A percentile compares a stretch with the other conserved stretches of the same genome.
Conservation (phyloP, 2,888 invertebrate genomes). For the Pachliopta kotzebuea region DNA sequence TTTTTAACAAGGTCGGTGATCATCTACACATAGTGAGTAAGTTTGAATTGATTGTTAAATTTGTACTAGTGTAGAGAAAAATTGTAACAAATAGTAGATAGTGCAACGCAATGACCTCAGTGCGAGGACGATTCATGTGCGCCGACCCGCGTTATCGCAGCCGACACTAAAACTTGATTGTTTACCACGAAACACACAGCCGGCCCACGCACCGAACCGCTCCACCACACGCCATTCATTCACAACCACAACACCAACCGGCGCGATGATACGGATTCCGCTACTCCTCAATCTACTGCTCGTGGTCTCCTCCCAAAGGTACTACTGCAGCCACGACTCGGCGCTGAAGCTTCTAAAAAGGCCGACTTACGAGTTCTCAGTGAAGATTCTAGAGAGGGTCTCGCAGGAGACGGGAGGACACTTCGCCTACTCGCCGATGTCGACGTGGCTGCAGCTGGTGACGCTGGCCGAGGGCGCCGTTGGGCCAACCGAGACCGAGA, state of each 20-base stretch:
- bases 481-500: slow-evolving; percentile 47
- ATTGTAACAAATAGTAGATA: slow-evolving; percentile 7
- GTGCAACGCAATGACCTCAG: background rate
- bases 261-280: background rate
- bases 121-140: slow-evolving; percentile 6
- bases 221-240: slow-evolving; percentile 1
- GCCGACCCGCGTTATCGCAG: slow-evolving; percentile 23
- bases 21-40: no score
- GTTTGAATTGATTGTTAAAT: no score
- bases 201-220: background rate
- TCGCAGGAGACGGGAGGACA: slow-evolving; percentile 48
- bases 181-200: slow-evolving; percentile 9
- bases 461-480: slow-evolving; percentile 55
- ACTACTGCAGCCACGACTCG: slow-evolving; percentile 44
- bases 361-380: slow-evolving; percentile 56
- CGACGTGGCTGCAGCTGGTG: slow-evolving; percentile 58
- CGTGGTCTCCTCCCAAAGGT: slow-evolving; percentile 32
- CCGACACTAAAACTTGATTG: slow-evolving; percentile 20
- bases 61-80: no score
- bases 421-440: slow-evolving; percentile 61
- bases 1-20: no score
- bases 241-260: background rate
- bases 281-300: slow-evolving; percentile 11
- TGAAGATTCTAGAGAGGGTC: slow-evolving; percentile 52
- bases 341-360: slow-evolving; percentile 44